Percentiles rank a stretch among this genome's conserved stretches.
Conservation (phyloP, 2,113 vertebrate genomes). For the Budorcas taxicolor region DNA sequence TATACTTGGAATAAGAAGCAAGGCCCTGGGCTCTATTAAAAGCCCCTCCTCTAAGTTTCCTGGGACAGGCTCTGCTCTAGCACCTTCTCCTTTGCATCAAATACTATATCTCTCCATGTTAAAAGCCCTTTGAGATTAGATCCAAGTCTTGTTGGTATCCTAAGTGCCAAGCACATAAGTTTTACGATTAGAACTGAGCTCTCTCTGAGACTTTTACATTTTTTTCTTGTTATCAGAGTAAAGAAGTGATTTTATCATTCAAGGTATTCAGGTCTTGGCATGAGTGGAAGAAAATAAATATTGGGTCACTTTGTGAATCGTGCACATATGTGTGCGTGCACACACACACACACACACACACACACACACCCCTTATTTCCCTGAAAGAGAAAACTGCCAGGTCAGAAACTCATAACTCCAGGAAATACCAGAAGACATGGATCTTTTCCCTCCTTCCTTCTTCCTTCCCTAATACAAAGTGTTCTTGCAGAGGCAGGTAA, state of each 20-base stretch:
- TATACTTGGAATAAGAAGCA: not conserved
- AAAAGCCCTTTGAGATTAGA: not conserved
- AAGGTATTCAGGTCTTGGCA: not conserved
- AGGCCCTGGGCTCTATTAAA: not conserved
- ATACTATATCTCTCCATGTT: not conserved
- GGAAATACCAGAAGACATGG: not conserved
- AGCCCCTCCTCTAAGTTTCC: not conserved
- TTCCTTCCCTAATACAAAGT: not conserved
- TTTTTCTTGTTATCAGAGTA: not conserved
- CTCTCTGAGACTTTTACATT: not conserved
- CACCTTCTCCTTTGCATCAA: not conserved
- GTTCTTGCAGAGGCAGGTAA: not conserved
- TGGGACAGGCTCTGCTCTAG: not conserved
- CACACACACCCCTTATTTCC: not conserved
- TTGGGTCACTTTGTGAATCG: not conserved
- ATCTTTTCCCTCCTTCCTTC: not conserved
- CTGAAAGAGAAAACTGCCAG: not conserved
- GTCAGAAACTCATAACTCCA: not conserved
- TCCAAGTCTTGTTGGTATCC: not conserved
- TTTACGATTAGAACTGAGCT: not conserved
- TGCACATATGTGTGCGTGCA: accelerated
- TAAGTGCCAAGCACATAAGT: not conserved
- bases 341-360: not conserved
- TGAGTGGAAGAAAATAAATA: not conserved
- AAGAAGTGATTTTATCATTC: constrained; percentile 18